Evolutionary conservation across 2,113 vertebrate species (phyloP), one percentile per base, ranked within the genome.

Genomic region (Sitta europaea): DNA sequence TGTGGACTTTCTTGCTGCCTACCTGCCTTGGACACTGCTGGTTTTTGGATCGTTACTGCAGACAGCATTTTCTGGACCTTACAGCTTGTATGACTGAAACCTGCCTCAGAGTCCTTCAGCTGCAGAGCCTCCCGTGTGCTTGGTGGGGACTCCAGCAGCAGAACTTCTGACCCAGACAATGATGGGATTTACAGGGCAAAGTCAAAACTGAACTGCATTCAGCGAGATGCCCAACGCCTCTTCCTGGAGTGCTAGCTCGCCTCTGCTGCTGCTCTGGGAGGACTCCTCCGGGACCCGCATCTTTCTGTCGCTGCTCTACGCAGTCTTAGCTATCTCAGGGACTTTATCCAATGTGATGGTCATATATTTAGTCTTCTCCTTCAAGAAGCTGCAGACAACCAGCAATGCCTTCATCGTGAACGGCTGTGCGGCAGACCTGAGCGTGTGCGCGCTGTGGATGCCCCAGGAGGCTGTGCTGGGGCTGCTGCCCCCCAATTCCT

Each of bases 361-460:
- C 87, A 98, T 99, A 91, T 99, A 98, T 58, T 96, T 99, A 65
- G 98, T 99, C 61, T 98, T 98, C 55, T 98, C 98, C 91, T 99
- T 99, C 97, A 98, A 98, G 58, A 99, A 99, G 97, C 98, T 99
- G 83, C 98, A 98, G 92, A 99, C 98, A 11, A 98, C 98, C 82
- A 99, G 98, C 90, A 99, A 99, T 74, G 98, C 98, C 58, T 99
- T 99, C 96, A 99, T 99, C 2, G 98, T 98, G 53, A 99, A 99
- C 55, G 98, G 98, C 59, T 99, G 98, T 7, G 98, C 98, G 5
- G 98, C 98, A 1, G 98, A 99, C 95, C 97, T 99, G 23, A 97
- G 98, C 43, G 98, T 99, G 67, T 99, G 98, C 14, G 98, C 98
- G 36, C 97, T 99, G 87, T 99, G 98, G 98, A 99, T 99, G 98